A percentile compares a stretch with the other conserved stretches of the same genome.
Evolutionary conservation across 2,797 vertebrate species (phyloP).

Genomic region (Manis javanica): DNA sequence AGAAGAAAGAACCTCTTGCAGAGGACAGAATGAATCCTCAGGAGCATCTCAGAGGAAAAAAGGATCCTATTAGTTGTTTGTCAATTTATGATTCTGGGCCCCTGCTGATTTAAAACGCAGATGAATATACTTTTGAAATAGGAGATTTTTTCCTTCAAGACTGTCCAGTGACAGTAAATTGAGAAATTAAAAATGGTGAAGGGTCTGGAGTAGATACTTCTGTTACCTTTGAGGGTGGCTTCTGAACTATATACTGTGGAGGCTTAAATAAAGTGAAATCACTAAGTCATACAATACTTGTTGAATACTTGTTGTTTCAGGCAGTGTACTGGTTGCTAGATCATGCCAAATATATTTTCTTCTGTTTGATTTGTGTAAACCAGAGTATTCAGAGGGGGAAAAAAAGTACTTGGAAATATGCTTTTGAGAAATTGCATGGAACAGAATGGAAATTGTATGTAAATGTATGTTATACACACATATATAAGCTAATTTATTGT

Average conservation of each 20-base stretch:
- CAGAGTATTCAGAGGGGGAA: neutral
- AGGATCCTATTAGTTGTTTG: neutral
- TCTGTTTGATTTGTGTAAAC: constrained; percentile 1
- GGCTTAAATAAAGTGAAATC: neutral
- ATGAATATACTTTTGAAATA: neutral
- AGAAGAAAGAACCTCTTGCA: neutral
- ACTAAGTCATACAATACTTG: neutral
- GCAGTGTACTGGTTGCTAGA: neutral
- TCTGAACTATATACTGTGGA: neutral
- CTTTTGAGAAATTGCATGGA: neutral
- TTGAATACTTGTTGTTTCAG: neutral
- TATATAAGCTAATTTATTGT: neutral
- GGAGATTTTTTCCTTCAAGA: neutral
- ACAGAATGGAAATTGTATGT: neutral
- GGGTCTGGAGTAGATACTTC: neutral
- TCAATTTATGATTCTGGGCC: neutral
- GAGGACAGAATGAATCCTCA: neutral
- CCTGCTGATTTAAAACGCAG: neutral
- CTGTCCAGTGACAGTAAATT: neutral
- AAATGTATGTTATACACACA: neutral
- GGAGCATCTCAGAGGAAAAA: neutral
- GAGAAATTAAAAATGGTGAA: neutral
- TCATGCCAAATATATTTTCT: neutral
- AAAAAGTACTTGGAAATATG: neutral
- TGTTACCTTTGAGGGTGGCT: neutral